phyloP scores from a whole-genome alignment of 2,888 invertebrate species.

The Rhamnusium bicolor region DNA sequence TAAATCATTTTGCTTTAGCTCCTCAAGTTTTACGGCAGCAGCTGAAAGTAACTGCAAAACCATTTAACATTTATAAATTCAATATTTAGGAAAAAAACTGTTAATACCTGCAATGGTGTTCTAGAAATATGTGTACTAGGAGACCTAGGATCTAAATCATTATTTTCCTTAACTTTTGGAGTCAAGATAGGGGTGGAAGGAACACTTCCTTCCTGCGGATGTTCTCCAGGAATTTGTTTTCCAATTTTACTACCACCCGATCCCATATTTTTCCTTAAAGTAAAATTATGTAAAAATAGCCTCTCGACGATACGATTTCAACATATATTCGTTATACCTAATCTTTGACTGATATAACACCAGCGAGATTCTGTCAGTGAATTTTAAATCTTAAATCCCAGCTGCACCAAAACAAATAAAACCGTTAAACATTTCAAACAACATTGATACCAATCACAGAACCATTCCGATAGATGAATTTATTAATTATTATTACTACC shows the following conservation, averaged over 20 bases:
- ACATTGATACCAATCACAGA: not conserved
- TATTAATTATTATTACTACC: too few relatives aligned
- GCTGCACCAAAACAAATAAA: constrained; percentile 20
- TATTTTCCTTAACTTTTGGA: constrained; percentile 43
- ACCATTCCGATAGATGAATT: too few relatives aligned
- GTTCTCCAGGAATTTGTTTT: constrained; percentile 46
- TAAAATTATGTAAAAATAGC: not conserved
- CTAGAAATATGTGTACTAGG: constrained; percentile 76
- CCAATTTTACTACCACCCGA: constrained; percentile 54
- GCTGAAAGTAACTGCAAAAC: constrained; percentile 48
- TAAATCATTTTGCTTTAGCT: constrained; percentile 27
- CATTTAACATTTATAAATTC: not conserved
- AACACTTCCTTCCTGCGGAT: constrained; percentile 45
- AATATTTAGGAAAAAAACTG: not conserved
- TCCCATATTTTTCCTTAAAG: constrained; percentile 53
- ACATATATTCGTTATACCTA: too few relatives aligned
- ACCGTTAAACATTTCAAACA: constrained; percentile 11
- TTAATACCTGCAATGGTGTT: constrained; percentile 75
- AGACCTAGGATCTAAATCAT: constrained; percentile 74
- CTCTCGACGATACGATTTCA: too few relatives aligned
- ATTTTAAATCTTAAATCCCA: not conserved
- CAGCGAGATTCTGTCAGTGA: too few relatives aligned
- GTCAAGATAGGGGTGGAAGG: constrained; percentile 59
- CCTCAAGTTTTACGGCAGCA: constrained; percentile 45
- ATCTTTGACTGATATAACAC: too few relatives aligned